These are phyloP conservation scores for Paragorgia papillata DNA, from an alignment of 92 coral and sea anemone genomes.

Conservation along the genomic window DNA sequence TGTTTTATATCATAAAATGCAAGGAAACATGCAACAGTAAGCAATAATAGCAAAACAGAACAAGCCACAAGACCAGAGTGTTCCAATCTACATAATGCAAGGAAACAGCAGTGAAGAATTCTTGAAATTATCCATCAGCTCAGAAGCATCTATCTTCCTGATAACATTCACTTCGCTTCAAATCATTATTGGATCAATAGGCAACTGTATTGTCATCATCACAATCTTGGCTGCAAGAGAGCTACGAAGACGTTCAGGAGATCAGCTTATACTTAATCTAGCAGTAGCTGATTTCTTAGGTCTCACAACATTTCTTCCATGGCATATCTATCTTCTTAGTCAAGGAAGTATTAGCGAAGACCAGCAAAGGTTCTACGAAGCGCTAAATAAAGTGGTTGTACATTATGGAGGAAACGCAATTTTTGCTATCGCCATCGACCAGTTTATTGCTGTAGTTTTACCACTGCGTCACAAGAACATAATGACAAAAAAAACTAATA, in stretches of 20 bases:
- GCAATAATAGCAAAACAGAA: no score
- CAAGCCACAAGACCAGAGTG: no score
- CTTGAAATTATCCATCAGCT: not conserved
- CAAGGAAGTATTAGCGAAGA: not conserved
- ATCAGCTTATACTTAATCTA: not conserved
- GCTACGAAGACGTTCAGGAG: not conserved
- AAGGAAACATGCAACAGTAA: no score
- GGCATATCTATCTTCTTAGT: not conserved
- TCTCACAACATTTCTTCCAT: not conserved
- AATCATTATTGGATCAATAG: not conserved
- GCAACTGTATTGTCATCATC: not conserved
- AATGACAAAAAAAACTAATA: not conserved
- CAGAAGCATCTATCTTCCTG: not conserved
- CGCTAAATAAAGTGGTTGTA: not conserved
- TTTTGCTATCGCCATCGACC: not conserved
- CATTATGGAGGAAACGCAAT: not conserved
- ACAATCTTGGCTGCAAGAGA: not conserved
- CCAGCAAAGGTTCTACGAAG: not conserved
- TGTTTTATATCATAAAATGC: no score
- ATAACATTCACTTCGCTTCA: not conserved
- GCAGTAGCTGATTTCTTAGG: not conserved
- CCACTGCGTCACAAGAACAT: not conserved
- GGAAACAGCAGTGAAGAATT: not conserved
- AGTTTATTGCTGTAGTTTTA: constrained; percentile 8
- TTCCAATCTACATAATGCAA: no score